Evolutionary conservation across 2,888 invertebrate genomes (phyloP).

Genomic region (Drosophila lutescens): DNA sequence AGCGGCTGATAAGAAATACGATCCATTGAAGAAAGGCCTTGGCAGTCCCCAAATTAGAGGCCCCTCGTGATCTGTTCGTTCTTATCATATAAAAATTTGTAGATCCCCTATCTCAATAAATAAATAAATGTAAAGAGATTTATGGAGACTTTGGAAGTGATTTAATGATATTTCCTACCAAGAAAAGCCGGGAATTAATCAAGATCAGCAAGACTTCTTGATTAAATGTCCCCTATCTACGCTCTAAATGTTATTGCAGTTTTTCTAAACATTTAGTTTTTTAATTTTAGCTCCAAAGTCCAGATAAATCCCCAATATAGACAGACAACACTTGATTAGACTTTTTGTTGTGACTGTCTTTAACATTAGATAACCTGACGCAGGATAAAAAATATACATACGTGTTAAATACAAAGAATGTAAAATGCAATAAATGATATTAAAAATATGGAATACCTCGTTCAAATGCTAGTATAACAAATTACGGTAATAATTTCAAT

Average conservation of each 20-base stretch:
- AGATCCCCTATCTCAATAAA: neutral
- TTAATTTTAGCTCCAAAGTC: too few species aligned
- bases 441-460: constrained; percentile 63
- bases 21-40: constrained; percentile 1
- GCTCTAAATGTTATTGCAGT: too few species aligned
- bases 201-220: too few species aligned
- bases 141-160: neutral
- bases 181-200: too few species aligned
- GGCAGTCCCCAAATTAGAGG: neutral
- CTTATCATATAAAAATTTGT: neutral
- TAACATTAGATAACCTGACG: constrained; percentile 47
- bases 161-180: too few species aligned
- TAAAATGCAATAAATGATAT: constrained; percentile 61
- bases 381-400: constrained; percentile 56
- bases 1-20: constrained; percentile 1
- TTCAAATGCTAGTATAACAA: constrained; percentile 33
- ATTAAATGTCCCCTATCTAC: too few species aligned
- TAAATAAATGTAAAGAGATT: neutral
- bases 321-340: constrained; percentile 26
- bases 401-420: constrained; percentile 61
- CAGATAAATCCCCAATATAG: neutral
- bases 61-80: neutral
- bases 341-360: constrained; percentile 58
- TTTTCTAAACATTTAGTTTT: too few species aligned
- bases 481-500: constrained; percentile 33